Evolutionary conservation across 2,888 invertebrate genomes (phyloP).

Genomic region (Oeneis ivallda): DNA sequence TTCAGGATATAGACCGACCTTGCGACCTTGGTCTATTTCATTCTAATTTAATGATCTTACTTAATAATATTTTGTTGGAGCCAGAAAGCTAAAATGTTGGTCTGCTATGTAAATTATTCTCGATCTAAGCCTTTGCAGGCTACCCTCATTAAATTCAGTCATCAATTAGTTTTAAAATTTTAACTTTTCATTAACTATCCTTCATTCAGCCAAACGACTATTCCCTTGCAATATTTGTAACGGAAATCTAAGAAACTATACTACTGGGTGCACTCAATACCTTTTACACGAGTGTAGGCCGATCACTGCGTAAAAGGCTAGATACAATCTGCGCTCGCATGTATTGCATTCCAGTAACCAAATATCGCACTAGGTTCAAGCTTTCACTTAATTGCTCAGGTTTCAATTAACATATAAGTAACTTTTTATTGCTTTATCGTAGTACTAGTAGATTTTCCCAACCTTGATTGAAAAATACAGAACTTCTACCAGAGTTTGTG

Average conservation of each 20-base stretch:
- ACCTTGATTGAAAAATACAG: too few relatives aligned
- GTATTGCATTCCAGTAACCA: constrained; percentile 38
- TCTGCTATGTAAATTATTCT: neutral
- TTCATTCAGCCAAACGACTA: neutral
- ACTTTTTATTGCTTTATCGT: constrained; percentile 32
- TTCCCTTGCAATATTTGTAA: constrained; percentile 24
- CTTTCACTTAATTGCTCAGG: constrained; percentile 41
- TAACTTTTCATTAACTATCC: neutral
- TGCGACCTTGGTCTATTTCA: constrained; percentile 39
- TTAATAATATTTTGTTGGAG: neutral
- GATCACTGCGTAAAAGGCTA: constrained; percentile 42
- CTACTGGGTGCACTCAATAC: constrained; percentile 45
- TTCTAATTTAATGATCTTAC: neutral
- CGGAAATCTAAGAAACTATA: constrained; percentile 45
- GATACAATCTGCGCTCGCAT: constrained; percentile 41
- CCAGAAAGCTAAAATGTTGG: neutral
- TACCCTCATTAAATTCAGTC: neutral
- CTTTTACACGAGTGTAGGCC: constrained; percentile 43
- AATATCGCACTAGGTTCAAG: constrained; percentile 37
- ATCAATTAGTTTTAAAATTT: too few relatives aligned
- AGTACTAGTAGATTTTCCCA: constrained; percentile 28
- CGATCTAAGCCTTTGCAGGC: neutral
- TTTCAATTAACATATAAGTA: constrained; percentile 30
- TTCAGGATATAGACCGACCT: constrained; percentile 48
- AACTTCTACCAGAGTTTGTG: too few relatives aligned